Conservation (phyloP, 2,888 invertebrate species). For the Megamerina dolium region DNA sequence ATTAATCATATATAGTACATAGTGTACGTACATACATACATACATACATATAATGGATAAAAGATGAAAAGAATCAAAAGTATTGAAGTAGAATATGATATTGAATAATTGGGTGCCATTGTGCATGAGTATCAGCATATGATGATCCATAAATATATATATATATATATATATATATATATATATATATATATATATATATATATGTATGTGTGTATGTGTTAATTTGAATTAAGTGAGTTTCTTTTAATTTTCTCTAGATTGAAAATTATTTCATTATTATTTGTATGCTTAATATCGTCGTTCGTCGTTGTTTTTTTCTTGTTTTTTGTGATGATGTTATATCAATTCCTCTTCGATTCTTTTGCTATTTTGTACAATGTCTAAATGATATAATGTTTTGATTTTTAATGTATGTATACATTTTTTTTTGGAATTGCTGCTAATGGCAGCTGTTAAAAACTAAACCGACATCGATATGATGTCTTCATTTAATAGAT, state of each 20-base stretch:
- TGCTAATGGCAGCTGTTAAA: conserved; percentile 15
- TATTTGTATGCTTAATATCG: conserved; percentile 1
- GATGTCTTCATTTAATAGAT: no score
- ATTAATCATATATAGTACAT: conserved; percentile 3
- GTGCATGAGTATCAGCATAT: no score
- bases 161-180: conserved; percentile 4
- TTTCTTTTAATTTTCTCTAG: neutral
- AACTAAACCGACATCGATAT: no score
- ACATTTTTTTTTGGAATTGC: conserved; percentile 2
- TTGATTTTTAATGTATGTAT: neutral
- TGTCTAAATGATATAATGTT: no score
- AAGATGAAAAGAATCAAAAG: conserved; percentile 16
- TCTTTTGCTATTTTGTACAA: no score
- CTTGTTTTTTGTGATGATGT: no score
- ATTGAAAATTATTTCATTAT: conserved; percentile 3
- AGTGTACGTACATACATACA: no score
- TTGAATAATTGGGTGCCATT: conserved; percentile 12
- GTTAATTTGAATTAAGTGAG: conserved; percentile 10
- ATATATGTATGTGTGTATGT: conserved; percentile 1
- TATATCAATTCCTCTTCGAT: no score
- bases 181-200: conserved; percentile 10
- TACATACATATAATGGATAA: conserved; percentile 18
- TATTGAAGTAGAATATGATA: conserved; percentile 12
- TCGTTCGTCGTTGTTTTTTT: no score
- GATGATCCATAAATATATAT: neutral